Evolutionary conservation across 2,797 vertebrate species (phyloP).

Genomic region (Micromesistius poutassou): DNA sequence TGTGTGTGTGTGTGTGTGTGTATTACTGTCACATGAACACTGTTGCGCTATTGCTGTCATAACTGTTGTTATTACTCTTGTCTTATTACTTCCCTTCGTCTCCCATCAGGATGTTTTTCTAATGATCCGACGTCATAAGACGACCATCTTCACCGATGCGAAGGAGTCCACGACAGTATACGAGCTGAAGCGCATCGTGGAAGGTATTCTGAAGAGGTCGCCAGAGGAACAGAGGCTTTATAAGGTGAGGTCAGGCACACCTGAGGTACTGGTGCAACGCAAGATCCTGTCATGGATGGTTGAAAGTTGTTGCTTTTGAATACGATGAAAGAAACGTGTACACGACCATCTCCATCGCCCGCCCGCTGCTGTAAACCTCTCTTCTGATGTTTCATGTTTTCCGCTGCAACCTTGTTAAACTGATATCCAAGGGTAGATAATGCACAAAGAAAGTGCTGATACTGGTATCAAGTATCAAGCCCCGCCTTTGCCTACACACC

Average conservation of each 20-base stretch:
- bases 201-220: conserved; percentile 77
- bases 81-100: background rate
- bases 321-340: background rate
- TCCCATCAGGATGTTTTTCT: conserved; percentile 74
- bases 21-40: background rate
- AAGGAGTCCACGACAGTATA: conserved; percentile 91
- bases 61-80: no score
- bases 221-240: conserved; percentile 86
- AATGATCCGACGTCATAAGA: conserved; percentile 79
- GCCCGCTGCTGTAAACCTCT: background rate
- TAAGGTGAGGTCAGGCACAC: conserved; percentile 71
- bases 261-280: background rate
- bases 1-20: no score
- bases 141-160: conserved; percentile 87
- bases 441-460: background rate
- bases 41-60: background rate
- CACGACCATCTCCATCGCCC: background rate
- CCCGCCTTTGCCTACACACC: background rate
- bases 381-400: background rate
- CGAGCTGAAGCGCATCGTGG: conserved; percentile 87
- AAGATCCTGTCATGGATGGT: background rate
- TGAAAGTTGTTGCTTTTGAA: no score
- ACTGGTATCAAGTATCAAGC: background rate
- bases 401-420: background rate
- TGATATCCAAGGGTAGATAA: background rate